Base-by-base conservation (phyloP, 2,113 vertebrate species). In the Mormyrus iriodes region DNA sequence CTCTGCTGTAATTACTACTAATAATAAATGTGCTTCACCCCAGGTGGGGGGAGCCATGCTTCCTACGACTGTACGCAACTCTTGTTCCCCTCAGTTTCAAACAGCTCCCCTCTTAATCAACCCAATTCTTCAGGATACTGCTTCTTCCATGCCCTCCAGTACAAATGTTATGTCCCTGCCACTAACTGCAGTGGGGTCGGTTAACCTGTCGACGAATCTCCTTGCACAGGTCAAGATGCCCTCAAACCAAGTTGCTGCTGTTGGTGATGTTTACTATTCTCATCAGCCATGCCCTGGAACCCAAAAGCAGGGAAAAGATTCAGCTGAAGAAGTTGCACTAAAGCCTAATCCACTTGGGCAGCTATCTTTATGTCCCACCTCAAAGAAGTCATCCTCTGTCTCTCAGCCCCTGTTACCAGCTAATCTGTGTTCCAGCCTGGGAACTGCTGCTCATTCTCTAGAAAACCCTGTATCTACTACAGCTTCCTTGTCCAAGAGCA, bases 21-120 rank as follows among this genome's bases (percentile, higher is more conserved):
- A 98, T 87, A 98, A 93, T 4, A 99, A 92, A 92, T 98, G 96
- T 93, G 95, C 97, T 51, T 95, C 97, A 92, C 94, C 96, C 84
- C 97, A 65, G 96, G 98, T 95, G 93, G 95, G 94, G 4, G 94
- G 94, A 84, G 94, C 97, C 93, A 93, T 95, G 0, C 90, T 96
- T 4, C 91, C 90, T 46, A 88, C 96, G 95, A 90, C 85, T 55
- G 61, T 35, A 21, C 92, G 95, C 7, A 95, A 44, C 2, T 44
- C 97, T 9, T 95, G 97, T 84, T 93, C 95, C 17, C 94, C 96
- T 0, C 98, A 99, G 91, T 98, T 98, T 65, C 97, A 98, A 65
- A 96, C 98, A 10, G 91, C 94, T 49, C 97, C 98, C 0, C 96
- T 99, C 87, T 99, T 98, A 93, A 97, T 98, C 90, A 98, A 98